Evolutionary conservation across 2,797 vertebrate genomes (phyloP), one percentile per base, ranked within the genome.

Genomic region (Chlorospingus flavigularis): DNA sequence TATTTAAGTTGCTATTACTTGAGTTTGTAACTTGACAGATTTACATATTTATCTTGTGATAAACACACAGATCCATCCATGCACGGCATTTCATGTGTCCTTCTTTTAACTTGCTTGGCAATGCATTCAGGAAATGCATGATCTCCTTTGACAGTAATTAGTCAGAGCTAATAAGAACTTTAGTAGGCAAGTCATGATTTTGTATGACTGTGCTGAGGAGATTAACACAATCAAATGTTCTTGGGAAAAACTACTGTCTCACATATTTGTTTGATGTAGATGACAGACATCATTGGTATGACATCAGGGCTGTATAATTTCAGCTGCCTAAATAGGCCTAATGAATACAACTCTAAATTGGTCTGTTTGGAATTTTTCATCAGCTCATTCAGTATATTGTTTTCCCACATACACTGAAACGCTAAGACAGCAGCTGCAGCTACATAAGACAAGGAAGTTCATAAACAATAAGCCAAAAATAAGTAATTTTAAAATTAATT

Each of bases 91-190:
- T 93, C 92, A 63, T 24, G 15, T 92, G 81, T 84, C 51, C 85
- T 83, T 28, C 40, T 67, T 81, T 76, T 66, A 96, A 87, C 47
- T 81, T 86, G 92, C 42, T 74, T 95, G 81, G 51, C 88, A 71
- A 87, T 45, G 75, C 50, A 35, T 93, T 88, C 88, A 91, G 70
- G 95, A 92, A 92, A 61, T 74, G 31, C 73, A 60, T 61, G 40
- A 84, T 73, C 62, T 87, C 77, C 84, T 95, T 89, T 86, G 74
- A 95, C 92, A 83, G 92, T 96, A 96, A 85, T 96, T 97, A 96
- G 73, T 66, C 63, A 86, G 70, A 94, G 35, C 42, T 95, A 96
- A 86, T 88, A 83, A 78, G 82, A 90, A 83, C 43, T 79, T 82
- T 47, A 86, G 83, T 53, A 94, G 75, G 72, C 76, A 92, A 95